Conservation (phyloP, 2,113 vertebrate species). For the Tapirus terrestris region DNA sequence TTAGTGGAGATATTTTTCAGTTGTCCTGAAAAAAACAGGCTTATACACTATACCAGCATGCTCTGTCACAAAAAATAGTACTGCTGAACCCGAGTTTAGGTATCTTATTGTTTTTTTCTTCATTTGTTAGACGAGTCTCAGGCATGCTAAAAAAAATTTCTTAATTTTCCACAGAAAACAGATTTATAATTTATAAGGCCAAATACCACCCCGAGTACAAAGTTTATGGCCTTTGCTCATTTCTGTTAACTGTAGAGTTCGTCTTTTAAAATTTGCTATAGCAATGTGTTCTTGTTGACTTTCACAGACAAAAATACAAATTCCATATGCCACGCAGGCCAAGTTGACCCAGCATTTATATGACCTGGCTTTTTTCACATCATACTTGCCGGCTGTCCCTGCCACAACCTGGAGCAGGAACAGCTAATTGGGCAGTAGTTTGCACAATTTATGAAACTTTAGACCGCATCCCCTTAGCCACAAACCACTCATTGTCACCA, state of each 20-base stretch:
- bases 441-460: not conserved
- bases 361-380: not conserved
- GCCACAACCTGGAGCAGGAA: not conserved
- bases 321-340: not conserved
- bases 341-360: not conserved
- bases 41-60: not conserved
- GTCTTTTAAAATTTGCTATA: not conserved
- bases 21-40: not conserved
- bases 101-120: not conserved
- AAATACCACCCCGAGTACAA: not conserved
- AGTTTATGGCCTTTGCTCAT: not conserved
- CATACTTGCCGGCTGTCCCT: not conserved
- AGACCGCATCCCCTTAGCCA: not conserved
- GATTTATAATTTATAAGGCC: not conserved
- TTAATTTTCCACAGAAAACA: constrained; percentile 15
- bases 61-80: not conserved
- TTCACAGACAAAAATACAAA: constrained; percentile 33
- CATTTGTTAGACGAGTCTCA: not conserved
- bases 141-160: not conserved
- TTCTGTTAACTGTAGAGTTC: not conserved
- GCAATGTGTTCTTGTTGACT: not conserved
- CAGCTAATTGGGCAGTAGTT: not conserved
- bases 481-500: not conserved
- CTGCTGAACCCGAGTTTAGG: not conserved
- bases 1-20: not conserved